Conservation (phyloP, 1,140 invertebrate genomes). For the Drosophila santomea region DNA sequence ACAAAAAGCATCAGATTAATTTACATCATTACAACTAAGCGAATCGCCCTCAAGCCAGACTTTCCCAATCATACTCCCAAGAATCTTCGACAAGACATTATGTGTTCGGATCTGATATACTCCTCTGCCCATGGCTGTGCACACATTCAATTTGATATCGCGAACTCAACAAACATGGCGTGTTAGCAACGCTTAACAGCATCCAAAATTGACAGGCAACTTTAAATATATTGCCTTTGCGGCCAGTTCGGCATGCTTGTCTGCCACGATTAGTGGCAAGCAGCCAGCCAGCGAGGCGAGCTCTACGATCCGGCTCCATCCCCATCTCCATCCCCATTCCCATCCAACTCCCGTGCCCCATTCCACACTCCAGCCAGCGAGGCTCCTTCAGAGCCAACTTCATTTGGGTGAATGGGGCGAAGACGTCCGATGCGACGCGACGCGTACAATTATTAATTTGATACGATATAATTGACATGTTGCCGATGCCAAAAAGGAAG, state of each 20-base stretch:
- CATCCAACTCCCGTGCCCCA: neutral
- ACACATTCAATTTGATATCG: conserved; percentile 48
- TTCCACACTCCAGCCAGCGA: neutral
- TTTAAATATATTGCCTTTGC: conserved; percentile 61
- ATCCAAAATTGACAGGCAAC: conserved; percentile 59
- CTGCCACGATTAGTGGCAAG: conserved; percentile 66
- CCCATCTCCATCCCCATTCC: neutral
- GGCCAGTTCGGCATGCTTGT: conserved; percentile 65
- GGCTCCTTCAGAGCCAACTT: conserved; percentile 64
- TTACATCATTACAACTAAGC: neutral
- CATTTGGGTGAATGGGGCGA: conserved; percentile 61
- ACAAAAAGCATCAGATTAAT: neutral
- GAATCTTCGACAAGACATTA: conserved; percentile 3
- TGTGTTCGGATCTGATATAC: neutral
- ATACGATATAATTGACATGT: conserved; percentile 84
- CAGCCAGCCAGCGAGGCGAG: conserved; percentile 31
- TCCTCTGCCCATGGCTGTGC: neutral
- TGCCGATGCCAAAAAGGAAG: conserved; percentile 82
- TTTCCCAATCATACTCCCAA: neutral
- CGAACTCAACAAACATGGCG: conserved; percentile 47
- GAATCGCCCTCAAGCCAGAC: neutral
- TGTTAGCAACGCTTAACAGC: conserved; percentile 60
- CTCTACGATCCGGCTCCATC: conserved; percentile 28
- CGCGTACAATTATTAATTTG: conserved; percentile 84
- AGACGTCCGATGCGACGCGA: conserved; percentile 66